Base-by-base conservation (phyloP, 2,888 invertebrate species). In the Melieria crassipennis region DNA sequence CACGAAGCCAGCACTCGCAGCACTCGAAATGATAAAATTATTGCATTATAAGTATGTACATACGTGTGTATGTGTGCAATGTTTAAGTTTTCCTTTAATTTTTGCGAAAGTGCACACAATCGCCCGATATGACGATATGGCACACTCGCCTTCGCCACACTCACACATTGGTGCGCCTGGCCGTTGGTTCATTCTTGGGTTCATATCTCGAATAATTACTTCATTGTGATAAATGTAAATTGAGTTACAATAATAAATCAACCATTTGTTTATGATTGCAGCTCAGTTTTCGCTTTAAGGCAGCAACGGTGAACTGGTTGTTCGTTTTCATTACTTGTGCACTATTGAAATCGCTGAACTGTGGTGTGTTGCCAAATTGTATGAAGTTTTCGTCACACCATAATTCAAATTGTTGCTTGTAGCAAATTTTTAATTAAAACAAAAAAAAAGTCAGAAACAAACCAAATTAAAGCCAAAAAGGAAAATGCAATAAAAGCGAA, bases 381-480 rank as follows among this genome's bases (percentile, higher is more conserved):
- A 9, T 52, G 4, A 9, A 5, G 52, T 13, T n/a, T 52, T 52
- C 52, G 13, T 52, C 30, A 13, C 13, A 52, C 13, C 30, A 57
- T 57, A 57, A 16, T 56, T n/a, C 56, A 56, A 56, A 13, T 48
- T 60, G 50, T 61, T 52, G 61, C 16, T 62, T 62, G 69, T 69
- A 56, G 45, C 67, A 42, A 68, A 61, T 56, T 69, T 69, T 47
- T 63, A 69, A 63, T 69, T 69, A 69, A 69, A 65, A 67, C 58
- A 60, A 48, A 58, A 50, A 11, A 30, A 55, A 48, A 52, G 50
- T 30, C 47, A 42, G 42, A 62, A 10, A 46, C 42, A 62, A n/a
- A 43, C n/a, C 5, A 62, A 45, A 62, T 5, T 13, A 62, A 43
- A 46, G 4, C 10, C 7, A 61, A n/a, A 46, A 62, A 47, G 45